phyloP scores from a whole-genome alignment of 2,797 vertebrate genomes.

The Antennarius maculatus region DNA sequence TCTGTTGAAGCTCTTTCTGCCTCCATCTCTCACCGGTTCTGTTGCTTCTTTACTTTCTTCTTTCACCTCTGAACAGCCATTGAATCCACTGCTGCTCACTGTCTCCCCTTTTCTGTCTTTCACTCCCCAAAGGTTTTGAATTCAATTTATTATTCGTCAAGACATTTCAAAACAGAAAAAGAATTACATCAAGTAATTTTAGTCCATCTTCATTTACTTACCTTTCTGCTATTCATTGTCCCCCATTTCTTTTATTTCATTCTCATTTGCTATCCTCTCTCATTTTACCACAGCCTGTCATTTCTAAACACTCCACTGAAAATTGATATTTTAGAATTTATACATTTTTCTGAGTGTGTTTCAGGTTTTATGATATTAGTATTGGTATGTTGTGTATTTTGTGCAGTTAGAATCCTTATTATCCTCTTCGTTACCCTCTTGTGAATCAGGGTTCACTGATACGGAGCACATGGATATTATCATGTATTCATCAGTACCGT shows the following conservation, averaged over 20 bases:
- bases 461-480: constrained; percentile 1
- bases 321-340: no score
- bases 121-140: constrained; percentile 37
- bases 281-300: constrained; percentile 5
- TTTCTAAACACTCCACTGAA: no score
- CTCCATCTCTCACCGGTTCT: constrained; percentile 47
- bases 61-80: constrained; percentile 42
- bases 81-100: constrained; percentile 46
- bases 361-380: constrained; percentile 7
- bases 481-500: constrained; percentile 9
- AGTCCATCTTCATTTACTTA: constrained; percentile 28
- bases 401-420: constrained; percentile 10
- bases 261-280: constrained; percentile 7
- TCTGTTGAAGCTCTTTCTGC: constrained; percentile 18
- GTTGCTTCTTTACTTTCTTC: constrained; percentile 28
- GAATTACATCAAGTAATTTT: constrained; percentile 16
- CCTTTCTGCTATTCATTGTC: constrained; percentile 26
- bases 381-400: no score
- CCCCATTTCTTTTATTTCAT: constrained; percentile 46
- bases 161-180: constrained; percentile 19
- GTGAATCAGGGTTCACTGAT: constrained; percentile 12
- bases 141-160: constrained; percentile 29
- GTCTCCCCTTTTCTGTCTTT: constrained; percentile 18
- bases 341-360: not conserved
- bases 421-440: constrained; percentile 8